Evolutionary conservation across 2,113 vertebrate genomes (phyloP), one percentile per base, ranked within the genome.

Genomic region (Candoia aspera): DNA sequence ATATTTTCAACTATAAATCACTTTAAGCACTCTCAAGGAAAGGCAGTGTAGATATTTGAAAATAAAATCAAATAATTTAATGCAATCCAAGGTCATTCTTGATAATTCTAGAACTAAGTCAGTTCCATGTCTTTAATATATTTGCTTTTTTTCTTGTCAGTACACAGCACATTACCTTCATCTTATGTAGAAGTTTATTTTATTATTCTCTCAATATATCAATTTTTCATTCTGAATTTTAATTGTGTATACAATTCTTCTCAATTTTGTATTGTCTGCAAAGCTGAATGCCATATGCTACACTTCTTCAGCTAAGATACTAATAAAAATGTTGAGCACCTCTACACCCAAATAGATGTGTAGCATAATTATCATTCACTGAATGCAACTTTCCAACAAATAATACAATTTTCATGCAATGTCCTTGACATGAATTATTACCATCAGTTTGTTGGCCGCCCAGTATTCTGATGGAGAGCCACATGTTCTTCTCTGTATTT

Each of bases 201-300:
- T 84, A 84, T 84, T 84, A 88, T 88, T 58, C 29, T 46, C 87
- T 37, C 53, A 54, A 55, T 54, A n/a, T 23, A 62, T 92, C 21
- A 33, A 8, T 87, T 88, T 92, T 83, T 83, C 26, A 60, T 91
- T 86, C 53, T 87, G n/a, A 87, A 68, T 91, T 68, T 91, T 91
- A 87, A 91, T 57, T 37, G 26, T 91, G 26, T 49, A 83, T 91
- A 64, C 54, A 58, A 57, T 60, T 64, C 58, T 91, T 26, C 29
- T 46, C 42, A 88, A 46, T 53, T 92, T 83, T 88, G 54, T 88
- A 88, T 49, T 59, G 55, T 83, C 86, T 60, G 42, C 54, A 58
- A 15, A 84, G 87, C 57, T 92, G 86, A 92, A 83, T 58, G 29
- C 49, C 37, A 88, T 84, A 59, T 23, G 83, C 26, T 49, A 54